A percentile compares a stretch with the other conserved stretches of the same genome.
Evolutionary conservation across 2,888 invertebrate genomes (phyloP).

Genomic region (Heteropelma amictum): DNA sequence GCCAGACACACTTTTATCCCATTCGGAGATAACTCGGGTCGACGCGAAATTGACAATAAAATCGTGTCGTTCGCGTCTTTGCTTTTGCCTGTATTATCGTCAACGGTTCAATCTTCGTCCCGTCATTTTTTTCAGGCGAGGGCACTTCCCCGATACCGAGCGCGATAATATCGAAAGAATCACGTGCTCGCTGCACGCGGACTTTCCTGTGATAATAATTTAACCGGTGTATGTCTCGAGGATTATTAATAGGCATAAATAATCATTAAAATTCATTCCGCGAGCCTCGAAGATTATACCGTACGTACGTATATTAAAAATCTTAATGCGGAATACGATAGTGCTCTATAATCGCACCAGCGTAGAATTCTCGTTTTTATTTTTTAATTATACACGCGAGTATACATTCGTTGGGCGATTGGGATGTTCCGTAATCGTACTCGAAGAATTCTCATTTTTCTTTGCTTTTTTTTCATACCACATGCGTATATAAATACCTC

Average conservation of each 20-base stretch:
- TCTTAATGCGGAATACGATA: no score
- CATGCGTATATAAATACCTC: neutral
- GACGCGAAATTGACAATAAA: neutral
- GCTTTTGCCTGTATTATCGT: neutral
- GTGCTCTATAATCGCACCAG: no score
- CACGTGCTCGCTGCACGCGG: neutral
- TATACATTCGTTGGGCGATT: neutral
- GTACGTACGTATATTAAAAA: neutral
- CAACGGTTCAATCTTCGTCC: neutral
- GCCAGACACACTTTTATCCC: neutral
- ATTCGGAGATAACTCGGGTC: neutral
- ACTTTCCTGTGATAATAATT: neutral
- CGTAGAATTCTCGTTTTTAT: neutral
- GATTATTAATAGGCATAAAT: constrained; percentile 15
- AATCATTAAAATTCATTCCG: constrained; percentile 20
- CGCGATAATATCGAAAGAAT: constrained; percentile 3
- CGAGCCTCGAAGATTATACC: neutral
- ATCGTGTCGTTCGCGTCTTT: constrained; percentile 3
- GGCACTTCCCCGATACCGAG: constrained; percentile 20
- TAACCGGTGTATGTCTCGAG: neutral
- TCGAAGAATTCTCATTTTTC: neutral
- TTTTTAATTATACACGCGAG: neutral
- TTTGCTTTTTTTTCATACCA: no score
- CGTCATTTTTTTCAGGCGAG: neutral
- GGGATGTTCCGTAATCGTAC: neutral